Evolutionary conservation across 1,140 invertebrate genomes (phyloP).

Genomic region (Brachionus paranguensis): DNA sequence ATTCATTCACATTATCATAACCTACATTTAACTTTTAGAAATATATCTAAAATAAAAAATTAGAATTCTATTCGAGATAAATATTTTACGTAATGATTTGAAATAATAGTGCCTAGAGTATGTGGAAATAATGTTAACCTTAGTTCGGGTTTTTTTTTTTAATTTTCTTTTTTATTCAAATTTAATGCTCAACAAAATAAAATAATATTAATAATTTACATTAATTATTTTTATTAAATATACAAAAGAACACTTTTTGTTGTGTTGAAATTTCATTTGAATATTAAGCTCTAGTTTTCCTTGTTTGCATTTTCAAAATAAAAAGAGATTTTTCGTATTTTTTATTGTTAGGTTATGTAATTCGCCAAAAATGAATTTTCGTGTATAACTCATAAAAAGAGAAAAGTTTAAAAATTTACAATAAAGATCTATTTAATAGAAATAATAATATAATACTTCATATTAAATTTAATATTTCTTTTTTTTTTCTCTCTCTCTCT

Average conservation of each 20-base stretch:
- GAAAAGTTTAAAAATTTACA: slow-evolving; percentile 2
- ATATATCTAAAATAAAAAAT: neutral
- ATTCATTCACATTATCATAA: slow-evolving; percentile 1
- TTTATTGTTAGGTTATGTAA: neutral
- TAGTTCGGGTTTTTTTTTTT: neutral
- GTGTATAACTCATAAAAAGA: neutral
- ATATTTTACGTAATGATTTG: neutral
- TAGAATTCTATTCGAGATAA: neutral
- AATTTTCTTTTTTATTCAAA: neutral
- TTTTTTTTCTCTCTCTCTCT: neutral
- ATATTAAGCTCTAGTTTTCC: neutral
- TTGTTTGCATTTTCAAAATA: slow-evolving; percentile 1
- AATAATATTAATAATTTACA: neutral
- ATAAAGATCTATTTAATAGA: slow-evolving; percentile 2
- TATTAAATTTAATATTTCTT: neutral
- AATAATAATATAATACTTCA: slow-evolving; percentile 3
- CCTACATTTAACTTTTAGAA: neutral
- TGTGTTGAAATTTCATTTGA: neutral
- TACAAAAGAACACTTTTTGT: neutral
- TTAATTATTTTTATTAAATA: slow-evolving; percentile 5
- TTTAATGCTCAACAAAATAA: neutral
- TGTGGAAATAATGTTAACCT: neutral
- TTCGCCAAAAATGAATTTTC: neutral
- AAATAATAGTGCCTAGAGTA: neutral
- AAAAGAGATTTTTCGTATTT: neutral